Evolutionary conservation across 92 coral and sea anemone species (phyloP).

Genomic region (Parazoanthus swiftii): DNA sequence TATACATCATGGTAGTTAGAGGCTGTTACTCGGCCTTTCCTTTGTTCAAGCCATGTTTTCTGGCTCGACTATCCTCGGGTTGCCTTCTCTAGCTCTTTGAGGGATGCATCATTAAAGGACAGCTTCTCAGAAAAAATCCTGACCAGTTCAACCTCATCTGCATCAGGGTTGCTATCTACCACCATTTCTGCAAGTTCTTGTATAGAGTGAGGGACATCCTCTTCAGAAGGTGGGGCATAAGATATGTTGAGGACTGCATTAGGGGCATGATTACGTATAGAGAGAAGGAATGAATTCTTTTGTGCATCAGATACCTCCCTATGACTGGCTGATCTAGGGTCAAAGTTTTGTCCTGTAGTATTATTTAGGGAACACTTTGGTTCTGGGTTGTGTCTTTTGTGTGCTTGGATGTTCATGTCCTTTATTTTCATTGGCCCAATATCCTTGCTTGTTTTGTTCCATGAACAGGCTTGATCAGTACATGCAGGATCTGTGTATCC

Average conservation of each 20-base stretch:
- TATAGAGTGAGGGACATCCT: background rate
- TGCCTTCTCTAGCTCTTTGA: slow-evolving; percentile 54
- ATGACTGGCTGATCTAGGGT: slow-evolving; percentile 44
- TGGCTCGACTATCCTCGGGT: slow-evolving; percentile 39
- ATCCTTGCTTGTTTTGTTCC: slow-evolving; percentile 50
- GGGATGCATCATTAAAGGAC: slow-evolving; percentile 44
- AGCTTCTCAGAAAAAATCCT: slow-evolving; percentile 39
- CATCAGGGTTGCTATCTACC: background rate
- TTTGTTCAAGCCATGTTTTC: slow-evolving; percentile 43
- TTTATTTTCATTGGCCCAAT: slow-evolving; percentile 46
- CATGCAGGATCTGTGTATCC: slow-evolving; percentile 59
- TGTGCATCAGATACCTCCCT: background rate
- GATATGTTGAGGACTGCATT: slow-evolving; percentile 50
- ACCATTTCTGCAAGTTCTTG: slow-evolving; percentile 17
- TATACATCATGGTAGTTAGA: slow-evolving; percentile 51
- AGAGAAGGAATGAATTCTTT: slow-evolving; percentile 28
- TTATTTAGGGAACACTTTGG: slow-evolving; percentile 40
- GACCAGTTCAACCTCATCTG: slow-evolving; percentile 37
- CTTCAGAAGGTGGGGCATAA: slow-evolving; percentile 39
- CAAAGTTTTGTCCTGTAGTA: slow-evolving; percentile 45
- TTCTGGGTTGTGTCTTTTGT: slow-evolving; percentile 39
- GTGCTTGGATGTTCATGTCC: slow-evolving; percentile 50
- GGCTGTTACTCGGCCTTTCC: slow-evolving; percentile 42
- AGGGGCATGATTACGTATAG: slow-evolving; percentile 43
- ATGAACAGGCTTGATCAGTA: slow-evolving; percentile 45